These are phyloP conservation scores for Synergus itoensis DNA, from an alignment of 2,888 invertebrate species.

Conservation along the genomic window DNA sequence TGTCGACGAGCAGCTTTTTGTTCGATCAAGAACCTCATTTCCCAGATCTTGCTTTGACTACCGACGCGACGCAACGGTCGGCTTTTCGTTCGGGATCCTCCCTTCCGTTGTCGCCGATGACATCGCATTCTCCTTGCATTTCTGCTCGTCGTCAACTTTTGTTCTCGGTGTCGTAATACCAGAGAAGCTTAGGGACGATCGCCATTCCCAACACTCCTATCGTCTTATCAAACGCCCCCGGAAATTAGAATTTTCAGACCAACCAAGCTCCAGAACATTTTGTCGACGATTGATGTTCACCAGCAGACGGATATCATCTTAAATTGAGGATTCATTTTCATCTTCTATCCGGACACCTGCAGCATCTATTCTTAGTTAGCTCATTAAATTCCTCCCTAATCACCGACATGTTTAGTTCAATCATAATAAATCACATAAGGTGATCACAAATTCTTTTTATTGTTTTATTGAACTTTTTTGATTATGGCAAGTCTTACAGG, in stretches of 20 bases:
- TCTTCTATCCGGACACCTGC: background rate
- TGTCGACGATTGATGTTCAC: constrained; percentile 17
- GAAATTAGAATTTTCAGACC: constrained; percentile 17
- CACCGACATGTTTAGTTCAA: background rate
- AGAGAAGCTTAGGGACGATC: background rate
- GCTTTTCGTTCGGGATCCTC: constrained; percentile 25
- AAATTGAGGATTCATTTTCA: background rate
- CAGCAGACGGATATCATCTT: background rate
- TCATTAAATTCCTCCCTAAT: background rate
- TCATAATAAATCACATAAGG: no score
- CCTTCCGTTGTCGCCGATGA: constrained; percentile 37
- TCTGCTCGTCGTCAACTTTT: constrained; percentile 32
- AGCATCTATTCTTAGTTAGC: background rate
- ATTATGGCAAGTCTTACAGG: no score
- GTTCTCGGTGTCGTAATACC: constrained; percentile 13
- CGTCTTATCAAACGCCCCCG: constrained; percentile 5
- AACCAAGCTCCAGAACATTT: background rate
- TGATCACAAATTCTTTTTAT: no score
- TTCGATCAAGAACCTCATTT: constrained; percentile 37
- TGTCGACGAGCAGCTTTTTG: constrained; percentile 34
- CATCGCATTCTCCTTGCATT: constrained; percentile 24
- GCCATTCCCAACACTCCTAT: background rate
- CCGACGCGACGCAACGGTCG: background rate
- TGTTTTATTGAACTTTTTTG: no score
- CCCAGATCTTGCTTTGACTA: constrained; percentile 31